These are phyloP conservation scores for Spongilla lacustris DNA, from an alignment of 37 sponge, comb jelly and placozoan species.

Conservation along the genomic window DNA sequence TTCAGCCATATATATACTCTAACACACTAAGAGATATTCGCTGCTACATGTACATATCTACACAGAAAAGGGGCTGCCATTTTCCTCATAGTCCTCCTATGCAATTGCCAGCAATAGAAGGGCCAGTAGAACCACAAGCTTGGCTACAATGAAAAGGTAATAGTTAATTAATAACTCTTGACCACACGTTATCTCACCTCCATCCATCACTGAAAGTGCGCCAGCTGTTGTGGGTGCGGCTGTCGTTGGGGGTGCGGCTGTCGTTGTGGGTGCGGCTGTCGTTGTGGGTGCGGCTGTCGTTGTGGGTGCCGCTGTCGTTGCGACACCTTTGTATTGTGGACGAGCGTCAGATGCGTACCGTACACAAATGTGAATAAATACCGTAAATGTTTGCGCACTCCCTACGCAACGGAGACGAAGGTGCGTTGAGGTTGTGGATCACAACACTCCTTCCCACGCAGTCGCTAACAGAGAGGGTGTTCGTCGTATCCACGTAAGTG, in stretches of 20 bases:
- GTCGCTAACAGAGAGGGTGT: neutral
- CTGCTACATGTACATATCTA: neutral
- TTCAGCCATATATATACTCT: too few species aligned
- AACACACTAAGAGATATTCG: neutral
- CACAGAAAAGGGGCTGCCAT: too few species aligned
- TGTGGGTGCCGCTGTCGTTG: neutral
- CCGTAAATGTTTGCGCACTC: neutral
- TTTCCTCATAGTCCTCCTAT: neutral
- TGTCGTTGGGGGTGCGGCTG: neutral
- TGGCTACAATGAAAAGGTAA: neutral
- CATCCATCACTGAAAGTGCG: constrained; percentile 2
- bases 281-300: neutral
- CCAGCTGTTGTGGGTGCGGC: neutral
- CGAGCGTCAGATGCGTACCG: too few species aligned
- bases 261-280: neutral
- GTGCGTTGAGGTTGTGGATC: neutral
- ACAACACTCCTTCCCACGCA: neutral
- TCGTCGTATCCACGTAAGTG: neutral
- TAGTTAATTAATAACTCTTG: neutral
- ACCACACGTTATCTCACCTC: neutral
- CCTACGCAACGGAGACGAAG: neutral
- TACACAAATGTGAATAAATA: neutral
- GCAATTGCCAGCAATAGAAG: neutral
- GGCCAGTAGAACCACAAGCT: neutral
- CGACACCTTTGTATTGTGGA: neutral